Conservation (phyloP, 2,797 vertebrate species). For the Brachyrhaphis roseni region DNA sequence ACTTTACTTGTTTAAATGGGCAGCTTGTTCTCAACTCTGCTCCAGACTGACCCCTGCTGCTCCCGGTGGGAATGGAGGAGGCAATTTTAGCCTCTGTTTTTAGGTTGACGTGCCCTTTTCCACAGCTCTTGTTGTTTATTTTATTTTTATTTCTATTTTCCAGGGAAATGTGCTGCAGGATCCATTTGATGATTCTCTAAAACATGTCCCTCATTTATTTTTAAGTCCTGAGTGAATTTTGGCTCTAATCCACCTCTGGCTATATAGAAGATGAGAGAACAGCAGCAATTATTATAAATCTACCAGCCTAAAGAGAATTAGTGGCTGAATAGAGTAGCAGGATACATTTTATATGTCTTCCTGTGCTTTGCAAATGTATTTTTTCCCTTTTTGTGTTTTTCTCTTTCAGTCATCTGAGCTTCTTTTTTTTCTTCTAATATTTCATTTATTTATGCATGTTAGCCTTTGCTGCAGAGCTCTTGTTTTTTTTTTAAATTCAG, state of each 20-base stretch:
- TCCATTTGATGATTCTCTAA: neutral
- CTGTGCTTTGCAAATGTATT: neutral
- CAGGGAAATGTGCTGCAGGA: constrained; percentile 22
- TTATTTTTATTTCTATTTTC: constrained; percentile 1
- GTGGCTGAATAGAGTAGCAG: constrained; percentile 5
- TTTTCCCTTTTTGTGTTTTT: neutral
- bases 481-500: constrained; percentile 11
- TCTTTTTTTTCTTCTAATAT: neutral
- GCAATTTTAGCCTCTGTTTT: constrained; percentile 54
- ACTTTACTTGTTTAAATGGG: constrained; percentile 63
- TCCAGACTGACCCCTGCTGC: constrained; percentile 65
- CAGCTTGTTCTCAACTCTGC: constrained; percentile 43
- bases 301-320: neutral
- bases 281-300: neutral
- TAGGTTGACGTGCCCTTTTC: constrained; percentile 62
- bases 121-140: constrained; percentile 15
- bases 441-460: constrained; percentile 1
- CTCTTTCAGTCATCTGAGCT: constrained; percentile 5
- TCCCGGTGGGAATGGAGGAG: constrained; percentile 51
- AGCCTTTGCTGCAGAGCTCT: constrained; percentile 1
- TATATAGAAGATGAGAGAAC: constrained; percentile 18
- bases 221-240: constrained; percentile 38
- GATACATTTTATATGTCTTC: constrained; percentile 8
- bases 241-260: constrained; percentile 26
- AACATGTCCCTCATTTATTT: neutral